Base-by-base conservation (phyloP, 2,113 vertebrate genomes). In the Sorex araneus region DNA sequence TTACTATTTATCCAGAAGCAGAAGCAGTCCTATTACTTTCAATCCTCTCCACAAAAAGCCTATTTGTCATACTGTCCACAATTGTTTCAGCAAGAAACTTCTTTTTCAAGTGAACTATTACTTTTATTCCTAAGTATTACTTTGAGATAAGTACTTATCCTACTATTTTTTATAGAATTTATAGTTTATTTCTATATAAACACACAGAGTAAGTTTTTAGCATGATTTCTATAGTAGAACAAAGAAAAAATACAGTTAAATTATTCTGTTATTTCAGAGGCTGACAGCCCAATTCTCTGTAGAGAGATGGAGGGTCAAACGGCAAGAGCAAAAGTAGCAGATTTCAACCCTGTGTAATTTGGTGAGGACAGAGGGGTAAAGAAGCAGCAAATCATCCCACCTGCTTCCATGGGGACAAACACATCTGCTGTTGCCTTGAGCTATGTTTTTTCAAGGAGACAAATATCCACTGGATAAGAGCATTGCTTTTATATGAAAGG, bases 261-360 rank as follows among this genome's bases (percentile, higher is more conserved):
- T 96, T 97, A 97, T 96, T 92, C 95, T 57, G 32, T 96, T 95
- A 94, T 94, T 96, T 96, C 95, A 95, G 91, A 96, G 77, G 91
- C 91, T 96, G 95, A 96, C 96, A 96, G 96, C 93, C 96, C 93
- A 95, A 96, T 97, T 96, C 95, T 96, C 96, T 87, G 94, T 73
- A 92, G 95, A 94, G 80, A 95, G 93, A 95, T 77, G 69, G 43
- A 92, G 90, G 95, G 96, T 97, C 96, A 95, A 92, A 73, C 81
- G 75, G 66, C 91, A 87, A 1, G 30, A 75, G 81, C 76, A 30
- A 15, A 96, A 89, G 80, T 40, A 89, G 86, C 93, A 50, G 78
- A 94, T 87, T 95, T 81, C 91, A 87, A 84, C 87, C 91, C 10
- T 69, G 32, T 0, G 23, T 89, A 91, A 96, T 96, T 84, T 91